Conservation (phyloP, 2,888 invertebrate genomes). For the Lasius fuliginosus region DNA sequence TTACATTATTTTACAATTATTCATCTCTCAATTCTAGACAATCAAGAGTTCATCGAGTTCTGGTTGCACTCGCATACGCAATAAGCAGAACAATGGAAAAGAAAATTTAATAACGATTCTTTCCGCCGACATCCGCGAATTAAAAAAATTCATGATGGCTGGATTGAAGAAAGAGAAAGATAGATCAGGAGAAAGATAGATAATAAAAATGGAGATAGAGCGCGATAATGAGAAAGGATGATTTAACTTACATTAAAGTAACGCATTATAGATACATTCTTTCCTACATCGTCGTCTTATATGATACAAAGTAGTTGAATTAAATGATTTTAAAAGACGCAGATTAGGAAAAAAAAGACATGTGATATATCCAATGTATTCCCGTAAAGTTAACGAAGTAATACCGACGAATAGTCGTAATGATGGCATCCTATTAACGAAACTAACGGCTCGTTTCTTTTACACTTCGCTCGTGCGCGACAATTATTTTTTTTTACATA, state of each 20-base stretch:
- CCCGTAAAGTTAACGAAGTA: constrained; percentile 10
- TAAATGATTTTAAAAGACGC: constrained; percentile 13
- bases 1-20: not conserved
- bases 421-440: constrained; percentile 52
- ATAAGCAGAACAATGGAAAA: constrained; percentile 10
- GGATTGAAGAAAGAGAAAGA: constrained; percentile 47
- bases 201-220: constrained; percentile 31
- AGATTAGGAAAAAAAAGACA: constrained; percentile 28
- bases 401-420: constrained; percentile 59
- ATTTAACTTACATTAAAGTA: constrained; percentile 58
- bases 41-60: not conserved
- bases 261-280: constrained; percentile 58
- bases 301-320: constrained; percentile 59
- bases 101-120: not conserved
- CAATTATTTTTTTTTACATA: not conserved
- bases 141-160: constrained; percentile 31
- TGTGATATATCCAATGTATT: constrained; percentile 20
- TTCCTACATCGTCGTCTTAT: constrained; percentile 55
- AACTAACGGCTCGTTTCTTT: constrained; percentile 68
- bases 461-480: constrained; percentile 9
- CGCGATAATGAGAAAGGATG: constrained; percentile 16
- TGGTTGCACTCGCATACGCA: not conserved
- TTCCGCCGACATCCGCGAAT: not conserved
- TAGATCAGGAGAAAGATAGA: constrained; percentile 26
- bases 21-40: not conserved